Base-by-base conservation (phyloP, 1,140 invertebrate genomes). In the Battus philenor region DNA sequence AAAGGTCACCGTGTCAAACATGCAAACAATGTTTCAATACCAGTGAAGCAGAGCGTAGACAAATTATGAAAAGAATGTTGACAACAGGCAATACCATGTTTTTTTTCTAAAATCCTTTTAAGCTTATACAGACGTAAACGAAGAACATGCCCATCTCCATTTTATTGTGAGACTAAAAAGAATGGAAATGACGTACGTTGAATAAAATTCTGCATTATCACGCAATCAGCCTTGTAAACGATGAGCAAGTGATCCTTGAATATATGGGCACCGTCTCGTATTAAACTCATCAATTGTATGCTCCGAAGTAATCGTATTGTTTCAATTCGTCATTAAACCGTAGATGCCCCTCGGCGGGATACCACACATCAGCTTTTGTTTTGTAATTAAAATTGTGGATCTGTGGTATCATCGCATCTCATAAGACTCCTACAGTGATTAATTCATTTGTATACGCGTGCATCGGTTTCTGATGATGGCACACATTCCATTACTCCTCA, bases 311-410 rank as follows among this genome's bases (percentile, higher is more conserved):
- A 50, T 17, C 20, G 44, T 50, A 77, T 77, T 78, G 71, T 73
- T 69, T 74, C 59, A 59, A 56, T 27, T 31, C 50, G 49, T 55
- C 58, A 51, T 53, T 49, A 64, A 46, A 31, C 22, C 39, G 46
- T 13, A 38, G 43, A 22, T 33, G 7, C 24, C 20, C 59, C 68
- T 33, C 74, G 5, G 55, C 73, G 66, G 75, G 75, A 66, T 59
- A 66, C 71, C 68, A 65, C 55, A 46, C 32, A 54, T 36, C 45
- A 41, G 58, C 68, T 65, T 70, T 79, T 77, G 73, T 75, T 50
- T 64, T 36, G 56, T 80, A 77, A 80, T 80, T 80, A 80, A 69
- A 73, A 75, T 68, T 59, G 71, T 59, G 52, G 61, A 66, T 59
- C 53, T 54, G 41, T 53, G 50, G 53, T 52, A 54, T 59, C 51